A percentile compares a stretch with the other conserved stretches of the same genome.
These are phyloP conservation scores for Orthosia gothica DNA, from an alignment of 2,888 invertebrate genomes.

Conservation along the genomic window DNA sequence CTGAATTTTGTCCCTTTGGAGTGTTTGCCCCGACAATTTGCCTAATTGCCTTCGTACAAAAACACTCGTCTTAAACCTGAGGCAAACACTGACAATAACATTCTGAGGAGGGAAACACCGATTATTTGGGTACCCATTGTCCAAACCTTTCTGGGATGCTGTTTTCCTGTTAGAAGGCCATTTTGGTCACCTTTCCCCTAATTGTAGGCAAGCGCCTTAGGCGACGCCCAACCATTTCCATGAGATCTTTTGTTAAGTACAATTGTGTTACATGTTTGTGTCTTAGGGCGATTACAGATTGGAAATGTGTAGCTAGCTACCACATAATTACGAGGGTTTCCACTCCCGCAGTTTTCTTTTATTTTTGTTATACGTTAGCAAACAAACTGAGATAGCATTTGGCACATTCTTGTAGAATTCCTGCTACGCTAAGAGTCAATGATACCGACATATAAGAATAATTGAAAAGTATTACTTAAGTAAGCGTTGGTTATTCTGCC, in stretches of 20 bases:
- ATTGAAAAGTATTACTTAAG: neutral
- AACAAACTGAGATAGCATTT: neutral
- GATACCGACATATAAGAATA: neutral
- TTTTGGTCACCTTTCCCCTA: conserved; percentile 79
- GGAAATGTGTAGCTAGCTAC: neutral
- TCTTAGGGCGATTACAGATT: conserved; percentile 20
- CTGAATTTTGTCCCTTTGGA: conserved; percentile 26
- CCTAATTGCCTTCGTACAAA: conserved; percentile 55
- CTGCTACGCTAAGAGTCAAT: neutral
- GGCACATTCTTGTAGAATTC: neutral
- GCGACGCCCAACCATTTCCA: conserved; percentile 73
- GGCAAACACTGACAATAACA: conserved; percentile 74
- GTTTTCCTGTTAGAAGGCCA: conserved; percentile 78
- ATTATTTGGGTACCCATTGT: conserved; percentile 78
- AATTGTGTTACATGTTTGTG: conserved; percentile 37
- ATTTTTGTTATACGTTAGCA: neutral
- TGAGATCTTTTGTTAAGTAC: conserved; percentile 56
- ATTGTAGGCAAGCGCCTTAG: conserved; percentile 80
- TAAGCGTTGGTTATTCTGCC: too few species aligned
- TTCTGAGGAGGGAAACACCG: conserved; percentile 73
- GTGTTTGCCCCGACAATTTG: conserved; percentile 49
- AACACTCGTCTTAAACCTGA: conserved; percentile 79
- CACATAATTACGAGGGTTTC: neutral
- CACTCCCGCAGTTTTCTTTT: neutral
- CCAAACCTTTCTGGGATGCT: conserved; percentile 80